Conservation (phyloP, 2,797 vertebrate genomes). For the Enteromius trimaculatus region DNA sequence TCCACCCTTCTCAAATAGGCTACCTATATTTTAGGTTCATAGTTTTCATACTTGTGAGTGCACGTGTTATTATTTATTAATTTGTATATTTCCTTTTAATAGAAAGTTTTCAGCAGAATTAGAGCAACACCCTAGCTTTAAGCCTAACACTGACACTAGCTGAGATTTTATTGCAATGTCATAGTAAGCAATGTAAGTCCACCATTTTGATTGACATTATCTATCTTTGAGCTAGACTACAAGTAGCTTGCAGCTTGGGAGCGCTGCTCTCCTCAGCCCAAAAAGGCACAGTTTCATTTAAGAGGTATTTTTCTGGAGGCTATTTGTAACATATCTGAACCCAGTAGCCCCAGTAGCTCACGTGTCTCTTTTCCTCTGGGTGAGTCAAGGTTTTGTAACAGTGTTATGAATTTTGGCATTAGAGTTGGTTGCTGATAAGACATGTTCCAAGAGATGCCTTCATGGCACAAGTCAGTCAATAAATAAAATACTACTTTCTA, state of each 20-base stretch:
- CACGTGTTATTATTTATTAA: neutral
- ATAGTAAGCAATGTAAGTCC: neutral
- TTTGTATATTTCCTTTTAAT: neutral
- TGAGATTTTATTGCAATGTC: neutral
- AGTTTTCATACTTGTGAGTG: neutral
- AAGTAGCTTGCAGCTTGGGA: slow-evolving; percentile 13
- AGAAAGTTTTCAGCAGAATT: neutral
- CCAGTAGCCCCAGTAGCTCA: neutral
- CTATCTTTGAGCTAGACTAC: neutral
- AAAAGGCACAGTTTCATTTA: slow-evolving; percentile 30
- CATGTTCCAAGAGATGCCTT: slow-evolving; percentile 10
- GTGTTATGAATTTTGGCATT: slow-evolving; percentile 4
- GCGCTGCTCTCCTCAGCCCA: neutral
- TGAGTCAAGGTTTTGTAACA: slow-evolving; percentile 7
- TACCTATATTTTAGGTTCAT: neutral
- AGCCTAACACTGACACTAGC: slow-evolving; percentile 5
- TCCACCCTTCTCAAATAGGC: neutral
- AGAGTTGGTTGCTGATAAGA: slow-evolving; percentile 19
- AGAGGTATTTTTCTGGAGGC: slow-evolving; percentile 36
- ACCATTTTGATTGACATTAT: slow-evolving; percentile 13
- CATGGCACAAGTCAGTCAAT: too few species aligned
- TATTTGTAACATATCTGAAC: slow-evolving; percentile 11
- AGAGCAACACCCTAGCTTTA: neutral
- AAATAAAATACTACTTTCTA: too few species aligned
- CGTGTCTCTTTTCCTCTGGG: neutral